Percentiles rank a stretch among this genome's conserved stretches.
Evolutionary conservation across 2,113 vertebrate species (phyloP).

Genomic region (Misgurnus mizolepis): DNA sequence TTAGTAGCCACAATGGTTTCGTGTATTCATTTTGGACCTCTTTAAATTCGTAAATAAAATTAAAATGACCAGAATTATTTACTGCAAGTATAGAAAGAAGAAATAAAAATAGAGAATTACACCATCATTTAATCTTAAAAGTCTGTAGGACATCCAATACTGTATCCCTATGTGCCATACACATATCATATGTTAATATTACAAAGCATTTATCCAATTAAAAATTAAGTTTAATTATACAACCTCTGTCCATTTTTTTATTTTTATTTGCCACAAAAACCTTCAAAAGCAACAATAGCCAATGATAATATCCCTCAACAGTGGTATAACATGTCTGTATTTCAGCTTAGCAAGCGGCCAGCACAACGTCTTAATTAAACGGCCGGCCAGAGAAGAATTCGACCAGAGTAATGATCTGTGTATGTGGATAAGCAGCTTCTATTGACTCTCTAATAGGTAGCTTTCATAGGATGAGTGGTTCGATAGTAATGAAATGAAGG

Average conservation of each 20-base stretch:
- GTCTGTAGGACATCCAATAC: background rate
- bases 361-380: constrained; percentile 61
- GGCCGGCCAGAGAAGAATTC: constrained; percentile 58
- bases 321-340: constrained; percentile 57
- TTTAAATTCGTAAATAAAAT: constrained; percentile 45
- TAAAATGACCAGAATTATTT: constrained; percentile 46
- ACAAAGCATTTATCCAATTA: background rate
- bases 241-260: constrained; percentile 29
- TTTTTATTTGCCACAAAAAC: constrained; percentile 54
- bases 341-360: constrained; percentile 48
- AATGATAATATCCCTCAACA: constrained; percentile 53
- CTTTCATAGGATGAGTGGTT: constrained; percentile 62
- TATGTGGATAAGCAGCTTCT: constrained; percentile 58
- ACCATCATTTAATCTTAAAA: constrained; percentile 38
- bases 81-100: constrained; percentile 27
- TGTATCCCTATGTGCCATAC: no score
- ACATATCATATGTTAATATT: no score
- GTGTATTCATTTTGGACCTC: constrained; percentile 34
- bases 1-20: constrained; percentile 32
- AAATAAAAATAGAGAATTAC: constrained; percentile 44
- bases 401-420: constrained; percentile 57
- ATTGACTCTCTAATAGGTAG: constrained; percentile 63
- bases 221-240: constrained; percentile 18
- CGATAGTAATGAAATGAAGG: constrained; percentile 62
- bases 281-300: constrained; percentile 42